phyloP scores from a whole-genome alignment of 2,113 vertebrate genomes.

The Blennius ocellaris region DNA sequence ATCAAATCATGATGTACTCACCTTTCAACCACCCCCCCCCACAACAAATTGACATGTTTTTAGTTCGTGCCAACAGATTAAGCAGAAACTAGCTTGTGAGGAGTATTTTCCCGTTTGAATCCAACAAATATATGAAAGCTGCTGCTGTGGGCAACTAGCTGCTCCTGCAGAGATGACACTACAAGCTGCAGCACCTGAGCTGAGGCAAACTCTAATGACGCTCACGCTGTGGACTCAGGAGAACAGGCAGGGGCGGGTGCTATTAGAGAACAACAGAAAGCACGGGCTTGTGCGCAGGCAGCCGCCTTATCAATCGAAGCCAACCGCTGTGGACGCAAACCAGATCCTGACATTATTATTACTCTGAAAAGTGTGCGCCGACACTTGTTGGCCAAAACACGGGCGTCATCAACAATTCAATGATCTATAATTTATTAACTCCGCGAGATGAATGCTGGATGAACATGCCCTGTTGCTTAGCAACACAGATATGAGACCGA shows the following conservation, averaged over 20 bases:
- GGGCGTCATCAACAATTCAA: slow-evolving; percentile 34
- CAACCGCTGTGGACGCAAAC: background rate
- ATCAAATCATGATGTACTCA: no score
- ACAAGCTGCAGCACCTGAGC: slow-evolving; percentile 38
- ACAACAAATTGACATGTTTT: no score
- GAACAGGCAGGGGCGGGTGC: slow-evolving; percentile 17
- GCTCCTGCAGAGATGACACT: slow-evolving; percentile 30
- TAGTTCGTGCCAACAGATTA: no score
- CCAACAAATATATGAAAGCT: background rate
- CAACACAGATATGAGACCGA: slow-evolving; percentile 58
- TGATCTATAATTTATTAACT: slow-evolving; percentile 64
- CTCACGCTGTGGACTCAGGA: slow-evolving; percentile 38
- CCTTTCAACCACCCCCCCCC: no score
- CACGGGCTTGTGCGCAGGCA: slow-evolving; percentile 9
- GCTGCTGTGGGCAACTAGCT: slow-evolving; percentile 24
- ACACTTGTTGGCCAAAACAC: slow-evolving; percentile 27
- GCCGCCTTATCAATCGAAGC: background rate
- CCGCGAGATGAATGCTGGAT: slow-evolving; percentile 43
- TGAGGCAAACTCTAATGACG: slow-evolving; percentile 20
- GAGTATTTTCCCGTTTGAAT: slow-evolving; percentile 10
- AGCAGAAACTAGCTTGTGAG: no score
- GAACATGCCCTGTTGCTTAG: slow-evolving; percentile 68
- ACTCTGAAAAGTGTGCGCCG: slow-evolving; percentile 3
- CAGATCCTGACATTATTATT: background rate
- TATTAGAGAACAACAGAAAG: slow-evolving; percentile 10